Percentiles rank a stretch among this genome's conserved stretches.
These are phyloP conservation scores for Clanis bilineata DNA, from an alignment of 2,888 invertebrate species.

Conservation along the genomic window DNA sequence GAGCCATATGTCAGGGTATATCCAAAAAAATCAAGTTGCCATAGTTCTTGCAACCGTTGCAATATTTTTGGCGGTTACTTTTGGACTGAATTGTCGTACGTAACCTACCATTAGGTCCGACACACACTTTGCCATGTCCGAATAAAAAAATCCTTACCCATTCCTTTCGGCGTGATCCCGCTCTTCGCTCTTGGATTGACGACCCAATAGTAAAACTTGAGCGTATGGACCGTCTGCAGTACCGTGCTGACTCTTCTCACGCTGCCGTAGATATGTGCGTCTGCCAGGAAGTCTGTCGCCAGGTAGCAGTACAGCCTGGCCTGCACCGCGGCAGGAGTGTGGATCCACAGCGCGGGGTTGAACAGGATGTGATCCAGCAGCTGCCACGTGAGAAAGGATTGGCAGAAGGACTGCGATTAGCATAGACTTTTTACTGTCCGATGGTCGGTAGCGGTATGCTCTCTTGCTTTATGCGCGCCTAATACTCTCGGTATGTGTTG, in stretches of 20 bases:
- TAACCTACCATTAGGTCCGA: too few relatives aligned
- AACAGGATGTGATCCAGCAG: conserved; percentile 99
- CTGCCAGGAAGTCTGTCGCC: conserved; percentile 99
- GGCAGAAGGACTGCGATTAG: conserved; percentile 93
- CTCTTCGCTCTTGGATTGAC: conserved; percentile 97
- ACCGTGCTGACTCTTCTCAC: conserved; percentile 98
- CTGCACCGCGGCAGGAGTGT: conserved; percentile 97
- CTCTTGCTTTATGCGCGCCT: conserved; percentile 59
- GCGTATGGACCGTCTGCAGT: conserved; percentile 98
- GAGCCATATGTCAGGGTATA: too few relatives aligned
- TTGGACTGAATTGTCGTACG: too few relatives aligned
- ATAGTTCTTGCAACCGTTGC: too few relatives aligned
- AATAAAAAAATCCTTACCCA: conserved; percentile 85
- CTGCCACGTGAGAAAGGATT: conserved; percentile 96
- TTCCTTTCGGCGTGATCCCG: conserved; percentile 96
- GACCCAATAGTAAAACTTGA: conserved; percentile 99
- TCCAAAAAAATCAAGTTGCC: too few relatives aligned
- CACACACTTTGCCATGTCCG: too few relatives aligned
- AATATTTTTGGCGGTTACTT: too few relatives aligned
- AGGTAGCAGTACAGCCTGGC: conserved; percentile 97
- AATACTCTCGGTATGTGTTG: conserved; percentile 17
- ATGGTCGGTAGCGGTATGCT: conserved; percentile 71
- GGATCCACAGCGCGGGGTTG: conserved; percentile 99
- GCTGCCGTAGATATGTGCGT: conserved; percentile 98
- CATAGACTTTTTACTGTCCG: conserved; percentile 76